A percentile compares a stretch with the other conserved stretches of the same genome.
These are phyloP conservation scores for Vanacampus margaritifer DNA, from an alignment of 2,113 vertebrate species.

Conservation along the genomic window DNA sequence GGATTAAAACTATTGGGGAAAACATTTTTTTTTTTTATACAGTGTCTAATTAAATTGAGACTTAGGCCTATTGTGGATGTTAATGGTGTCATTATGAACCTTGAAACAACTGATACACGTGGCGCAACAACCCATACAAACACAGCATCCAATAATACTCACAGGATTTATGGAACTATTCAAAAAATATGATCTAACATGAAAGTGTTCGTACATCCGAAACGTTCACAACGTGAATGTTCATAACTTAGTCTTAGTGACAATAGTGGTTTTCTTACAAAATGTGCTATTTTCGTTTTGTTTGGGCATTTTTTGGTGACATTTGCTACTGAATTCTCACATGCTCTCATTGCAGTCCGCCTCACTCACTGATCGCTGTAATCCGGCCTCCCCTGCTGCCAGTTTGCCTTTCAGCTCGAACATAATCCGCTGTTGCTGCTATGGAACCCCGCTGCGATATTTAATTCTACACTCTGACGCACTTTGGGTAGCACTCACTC, in stretches of 20 bases:
- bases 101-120: too few species aligned
- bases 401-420: constrained; percentile 50
- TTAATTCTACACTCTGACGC: constrained; percentile 49
- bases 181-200: too few species aligned
- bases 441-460: constrained; percentile 57
- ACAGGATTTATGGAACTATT: too few species aligned
- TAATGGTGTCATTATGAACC: too few species aligned
- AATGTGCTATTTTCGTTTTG: background rate
- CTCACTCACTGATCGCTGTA: constrained; percentile 57
- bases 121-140: too few species aligned
- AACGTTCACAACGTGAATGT: too few species aligned
- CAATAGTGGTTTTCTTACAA: background rate
- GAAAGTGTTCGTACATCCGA: too few species aligned
- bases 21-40: too few species aligned
- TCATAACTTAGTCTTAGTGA: background rate
- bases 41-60: too few species aligned
- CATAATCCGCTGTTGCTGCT: constrained; percentile 58
- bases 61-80: too few species aligned
- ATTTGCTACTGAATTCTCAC: constrained; percentile 27
- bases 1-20: too few species aligned
- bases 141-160: too few species aligned
- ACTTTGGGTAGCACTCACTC: constrained; percentile 14
- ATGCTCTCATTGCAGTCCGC: constrained; percentile 48
- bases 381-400: constrained; percentile 57
- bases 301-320: background rate